Conservation (phyloP, 2,113 vertebrate species). For the human (Homo sapiens) region GRCh38 chr11:127084501-127085000, state of each 20-base stretch:
- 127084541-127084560: conserved; percentile 15
- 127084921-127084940: not conserved
- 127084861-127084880: conserved; percentile 74
- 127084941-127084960: not conserved
- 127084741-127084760: conserved; percentile 79
- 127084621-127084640: conserved; percentile 63
- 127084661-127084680: conserved; percentile 20
- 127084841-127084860: conserved; percentile 80
- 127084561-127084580: conserved; percentile 51
- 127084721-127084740: conserved; percentile 41
- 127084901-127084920: too few relatives aligned
- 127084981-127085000: not conserved
- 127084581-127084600: conserved; percentile 28
- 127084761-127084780: conserved; percentile 68
- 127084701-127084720: conserved; percentile 51
- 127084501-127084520: not conserved
- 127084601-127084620: conserved; percentile 74
- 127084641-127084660: conserved; percentile 70
- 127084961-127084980: not conserved
- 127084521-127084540: not conserved
- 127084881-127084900: conserved; percentile 35
- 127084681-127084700: conserved; percentile 19
- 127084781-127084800: conserved; percentile 73
- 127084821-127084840: conserved; percentile 82
- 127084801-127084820: conserved; percentile 86